These are phyloP conservation scores for Myripristis murdjan DNA, from an alignment of 2,797 vertebrate genomes.

Conservation along the genomic window DNA sequence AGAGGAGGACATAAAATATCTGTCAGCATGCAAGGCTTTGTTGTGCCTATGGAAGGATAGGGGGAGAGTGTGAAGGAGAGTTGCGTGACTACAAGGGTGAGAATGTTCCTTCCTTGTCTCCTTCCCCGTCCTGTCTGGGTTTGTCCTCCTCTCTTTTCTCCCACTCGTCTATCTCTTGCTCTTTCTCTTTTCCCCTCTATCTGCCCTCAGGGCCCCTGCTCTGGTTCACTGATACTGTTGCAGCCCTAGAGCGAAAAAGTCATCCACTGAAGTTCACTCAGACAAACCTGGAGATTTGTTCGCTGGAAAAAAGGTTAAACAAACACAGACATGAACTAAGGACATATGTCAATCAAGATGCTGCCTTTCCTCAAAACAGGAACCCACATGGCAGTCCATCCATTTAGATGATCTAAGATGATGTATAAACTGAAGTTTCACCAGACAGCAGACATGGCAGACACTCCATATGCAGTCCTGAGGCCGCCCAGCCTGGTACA, in stretches of 20 bases:
- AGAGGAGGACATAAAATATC: conserved; percentile 66
- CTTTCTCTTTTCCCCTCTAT: conserved; percentile 73
- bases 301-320: conserved; percentile 52
- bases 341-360: conserved; percentile 60
- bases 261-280: conserved; percentile 57
- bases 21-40: conserved; percentile 74
- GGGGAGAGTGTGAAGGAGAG: conserved; percentile 67
- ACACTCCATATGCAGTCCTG: neutral
- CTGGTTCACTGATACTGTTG: conserved; percentile 69
- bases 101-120: conserved; percentile 67
- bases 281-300: conserved; percentile 55
- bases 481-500: neutral
- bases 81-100: conserved; percentile 81
- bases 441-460: conserved; percentile 3
- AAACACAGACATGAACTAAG: conserved; percentile 52
- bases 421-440: conserved; percentile 1
- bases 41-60: conserved; percentile 69
- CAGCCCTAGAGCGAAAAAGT: conserved; percentile 63
- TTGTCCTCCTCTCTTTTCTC: conserved; percentile 75
- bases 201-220: conserved; percentile 74
- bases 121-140: conserved; percentile 52
- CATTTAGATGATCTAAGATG: conserved; percentile 35
- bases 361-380: conserved; percentile 11
- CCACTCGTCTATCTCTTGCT: conserved; percentile 69
- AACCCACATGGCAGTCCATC: conserved; percentile 21